Conservation (phyloP, 2,797 vertebrate genomes). For the Anguilla pacifica region DNA sequence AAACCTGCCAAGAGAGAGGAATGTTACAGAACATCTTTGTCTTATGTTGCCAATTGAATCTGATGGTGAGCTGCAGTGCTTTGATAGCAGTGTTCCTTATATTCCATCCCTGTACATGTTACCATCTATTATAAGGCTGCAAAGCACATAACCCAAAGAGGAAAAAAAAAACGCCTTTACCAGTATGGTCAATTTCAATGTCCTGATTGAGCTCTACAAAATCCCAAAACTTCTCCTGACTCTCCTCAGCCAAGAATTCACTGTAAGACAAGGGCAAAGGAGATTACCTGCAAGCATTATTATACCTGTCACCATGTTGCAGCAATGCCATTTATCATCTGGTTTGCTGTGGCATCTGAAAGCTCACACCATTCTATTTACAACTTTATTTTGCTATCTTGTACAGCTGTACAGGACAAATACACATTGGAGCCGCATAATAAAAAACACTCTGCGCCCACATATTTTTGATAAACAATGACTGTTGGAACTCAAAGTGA, state of each 20-base stretch:
- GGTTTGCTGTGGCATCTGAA: not conserved
- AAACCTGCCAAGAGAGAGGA: no score
- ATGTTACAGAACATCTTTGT: not conserved
- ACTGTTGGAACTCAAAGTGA: not conserved
- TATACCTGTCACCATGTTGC: not conserved
- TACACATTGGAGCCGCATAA: not conserved
- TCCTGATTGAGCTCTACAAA: slow-evolving; percentile 89
- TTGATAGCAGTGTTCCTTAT: not conserved
- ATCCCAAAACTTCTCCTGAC: slow-evolving; percentile 92
- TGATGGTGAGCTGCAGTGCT: not conserved
- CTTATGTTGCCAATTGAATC: not conserved
- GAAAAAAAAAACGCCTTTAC: slow-evolving; percentile 60
- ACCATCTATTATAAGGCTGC: not conserved
- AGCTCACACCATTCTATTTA: not conserved
- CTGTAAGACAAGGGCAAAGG: slow-evolving; percentile 62
- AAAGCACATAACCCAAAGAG: not conserved
- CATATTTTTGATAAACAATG: not conserved
- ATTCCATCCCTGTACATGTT: not conserved
- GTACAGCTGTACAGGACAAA: not conserved
- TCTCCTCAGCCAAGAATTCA: slow-evolving; percentile 95
- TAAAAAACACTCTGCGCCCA: not conserved
- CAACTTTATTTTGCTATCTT: not conserved
- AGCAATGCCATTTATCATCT: not conserved
- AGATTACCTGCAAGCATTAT: not conserved
- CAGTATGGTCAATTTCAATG: slow-evolving; percentile 77